Evolutionary conservation across 64 coral and sea anemone genomes (phyloP), one percentile per base, ranked within the genome.

Genomic region (Pocillopora verrucosa): DNA sequence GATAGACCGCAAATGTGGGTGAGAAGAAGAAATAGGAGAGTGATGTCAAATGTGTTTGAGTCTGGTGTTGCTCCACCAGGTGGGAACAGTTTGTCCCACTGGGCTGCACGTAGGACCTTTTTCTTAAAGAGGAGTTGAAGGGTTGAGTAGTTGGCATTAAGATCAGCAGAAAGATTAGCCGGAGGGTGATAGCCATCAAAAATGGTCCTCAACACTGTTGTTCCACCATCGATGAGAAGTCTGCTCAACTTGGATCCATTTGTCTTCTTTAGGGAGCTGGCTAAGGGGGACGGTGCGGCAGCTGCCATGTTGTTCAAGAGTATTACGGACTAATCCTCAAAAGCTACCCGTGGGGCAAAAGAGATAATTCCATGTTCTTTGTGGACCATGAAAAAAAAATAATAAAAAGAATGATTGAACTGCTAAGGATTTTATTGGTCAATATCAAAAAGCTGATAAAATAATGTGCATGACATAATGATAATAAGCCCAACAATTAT

Each of bases 221-320:
- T 89, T 78, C 87, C 87, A 79, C 87, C 87, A 77, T 89, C 87
- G 10, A 89, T 37, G 13, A 89, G 74, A 56, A 89, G 38, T 36
- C 87, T 89, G 12, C 72, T 75, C 59, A 89, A 61, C 75, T 77
- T 89, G 4, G 57, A 62, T 64, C 87, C 87, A 61, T 89, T 89
- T 41, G 72, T 61, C 45, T 78, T 89, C 75, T 89, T 78, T 13
- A 24, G 20, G 14, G 88, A 80, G 4, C 69, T 26, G 11, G 45
- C 78, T 36, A 90, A 58, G 10, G 59, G 19, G 16, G 88, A 22
- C 16, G 38, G 60, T 34, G 80, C 4, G 20, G 80, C 61, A 69
- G 65, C 22, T 22, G 65, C 22, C 65, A 69, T 67, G 1, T 17
- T 19, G 22, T 20, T 67, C 64, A 1, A 20, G 17, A 17, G 64